Base-by-base conservation (phyloP, 2,888 invertebrate genomes). In the Dasysyrphus albostriatus region DNA sequence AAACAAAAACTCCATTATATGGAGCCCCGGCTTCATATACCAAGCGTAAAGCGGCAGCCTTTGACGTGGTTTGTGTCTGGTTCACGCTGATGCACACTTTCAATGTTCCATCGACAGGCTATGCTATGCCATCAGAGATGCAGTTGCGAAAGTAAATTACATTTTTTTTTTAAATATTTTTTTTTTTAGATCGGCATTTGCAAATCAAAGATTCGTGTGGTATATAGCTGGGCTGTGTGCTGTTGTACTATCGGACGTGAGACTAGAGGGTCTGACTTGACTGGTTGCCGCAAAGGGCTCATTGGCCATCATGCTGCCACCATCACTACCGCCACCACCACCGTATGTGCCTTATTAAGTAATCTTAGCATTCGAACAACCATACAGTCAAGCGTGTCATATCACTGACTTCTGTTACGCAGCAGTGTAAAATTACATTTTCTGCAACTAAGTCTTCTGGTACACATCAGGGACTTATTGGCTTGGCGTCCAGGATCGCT, bases 51-150 rank as follows among this genome's bases (percentile, higher is more conserved):
- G 80, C 87, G 87, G 87, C 79, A 75, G 83, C 65, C 87, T 87
- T 87, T 87, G 87, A 83, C 87, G 87, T 61, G 87, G 87, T 87
- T 79, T 87, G 51, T 70, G 51, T 70, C 67, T 67, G 87, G 79
- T 87, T 87, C 83, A 75, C 87, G 83, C 83, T 76, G 87, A 83
- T 87, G 87, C 83, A 83, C 87, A 83, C 87, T 87, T 87, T 87
- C 87, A 87, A 75, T 87, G 83, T 72, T 79, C 78, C 78, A 87
- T 78, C 83, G 87, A 87, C 87, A 83, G 83, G 83, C 87, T 75
- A 59, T 24, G 83, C 87, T 75, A 59, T 24, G 3, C 24, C 24
- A 24, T 72, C 87, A 79, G 70, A 29, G 54, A 29, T 83, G 83
- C 59, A 87, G 87, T 87, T 87, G 75, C 83, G 87, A 87, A 87